Evolutionary conservation across 2,797 vertebrate species (phyloP), one percentile per base, ranked within the genome.

Genomic region (Hybognathus amarus): DNA sequence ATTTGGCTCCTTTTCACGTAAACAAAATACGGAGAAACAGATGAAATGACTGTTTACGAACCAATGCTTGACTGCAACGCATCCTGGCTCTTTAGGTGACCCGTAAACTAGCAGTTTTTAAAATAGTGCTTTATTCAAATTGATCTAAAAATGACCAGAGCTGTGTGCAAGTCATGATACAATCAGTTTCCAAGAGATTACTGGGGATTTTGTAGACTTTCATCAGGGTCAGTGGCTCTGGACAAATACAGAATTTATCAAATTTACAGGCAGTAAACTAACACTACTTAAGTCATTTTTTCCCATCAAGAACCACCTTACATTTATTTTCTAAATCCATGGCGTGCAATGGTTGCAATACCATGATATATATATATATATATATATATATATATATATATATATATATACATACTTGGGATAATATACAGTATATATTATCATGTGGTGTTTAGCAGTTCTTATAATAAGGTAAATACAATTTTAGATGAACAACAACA

Each of bases 11-110:
- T 30, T 64, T 47, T 63, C 18, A 63, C 40, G 38, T 22, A 52
- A 22, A 73, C 27, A 36, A 36, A 74, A 74, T 33, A 33, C 45
- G 30, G 52, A 59, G 56, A 78, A 77, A 45, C 17, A 7, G 38
- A 64, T 7, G 9, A 47, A 77, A 63, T 64, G 20, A n/a, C 10
- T 45, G 18, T 64, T 66, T 78, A 78, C 59, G 50, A 77, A 45
- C 6, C 47, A 33, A 47, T 33, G 24, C 42, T 64, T 2, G 11
- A 50, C 1, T 20, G 5, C 20, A 6, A 0, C 3, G 18, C 38
- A 64, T 27, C 2, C 40, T 30, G 5, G 24, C 59, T 77, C 56
- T 30, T 22, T 40, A 50, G 11, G 24, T 50, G 42, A 45, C 76
- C 59, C 6, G 2, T 5, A 64, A 77, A 64, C 64, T 30, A 77